Evolutionary conservation across 2,888 invertebrate species (phyloP), one percentile per base, ranked within the genome.

Genomic region (Drosophila anceps): DNA sequence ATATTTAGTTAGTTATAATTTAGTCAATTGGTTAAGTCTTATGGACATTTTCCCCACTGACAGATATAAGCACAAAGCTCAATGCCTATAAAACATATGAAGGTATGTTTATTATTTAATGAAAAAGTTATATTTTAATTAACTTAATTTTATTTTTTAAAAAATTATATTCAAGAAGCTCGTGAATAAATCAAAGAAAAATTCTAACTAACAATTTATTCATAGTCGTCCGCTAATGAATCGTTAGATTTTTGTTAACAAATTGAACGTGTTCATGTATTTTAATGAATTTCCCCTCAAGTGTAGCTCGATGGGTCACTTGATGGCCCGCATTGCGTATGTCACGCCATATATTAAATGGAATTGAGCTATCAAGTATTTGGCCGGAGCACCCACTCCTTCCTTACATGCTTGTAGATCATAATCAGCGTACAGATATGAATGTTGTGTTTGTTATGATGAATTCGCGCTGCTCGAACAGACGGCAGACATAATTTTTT

Each of bases 351-450:
- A 46, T 50, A 43, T 64, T 67, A 24, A 33, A 29, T n/a, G 35
- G 24, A 51, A 76, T 76, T 69, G 46, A 73, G 64, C 62, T 58
- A 66, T 76, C 68, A 74, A 59, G 58, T 31, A 8, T 57, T 24
- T 13, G 29, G 44, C 31, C 27, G 60, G 41, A 44, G 44, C 41
- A 51, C 51, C 43, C 73, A 51, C 43, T 55, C 29, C 64, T 13
- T 55, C 29, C 64, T 13, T 10, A 18, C 41, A n/a, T 27, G 53
- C 62, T 59, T 71, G 68, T 72, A 85, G 84, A 85, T 88, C 72
- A 31, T 76, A 83, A 85, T 85, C 84, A 78, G 68, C 2, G 37
- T 58, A 81, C 88, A 83, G 84, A 85, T 85, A 85, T 73, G 84
- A 85, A 88, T 88, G 83, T 77, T 60, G 70, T 55, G 75, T 70